A percentile compares a stretch with the other conserved stretches of the same genome.
Evolutionary conservation across 2,888 invertebrate genomes (phyloP).

Genomic region (Xylocampa areola): DNA sequence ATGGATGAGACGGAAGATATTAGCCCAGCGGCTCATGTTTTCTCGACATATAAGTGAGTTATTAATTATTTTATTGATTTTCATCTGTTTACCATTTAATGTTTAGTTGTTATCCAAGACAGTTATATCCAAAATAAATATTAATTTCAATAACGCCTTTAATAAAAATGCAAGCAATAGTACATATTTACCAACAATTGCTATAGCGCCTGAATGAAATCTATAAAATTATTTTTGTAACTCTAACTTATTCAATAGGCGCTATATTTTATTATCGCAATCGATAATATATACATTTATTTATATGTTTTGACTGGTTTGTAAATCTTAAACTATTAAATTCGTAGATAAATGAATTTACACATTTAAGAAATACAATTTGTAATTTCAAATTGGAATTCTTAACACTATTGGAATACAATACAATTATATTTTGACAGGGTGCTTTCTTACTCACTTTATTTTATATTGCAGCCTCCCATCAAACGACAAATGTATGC

Average conservation of each 20-base stretch:
- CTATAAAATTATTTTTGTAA: not conserved
- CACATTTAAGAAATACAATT: too few species aligned
- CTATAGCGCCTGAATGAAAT: constrained; percentile 18
- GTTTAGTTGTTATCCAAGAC: too few species aligned
- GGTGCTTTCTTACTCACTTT: too few species aligned
- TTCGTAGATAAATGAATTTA: too few species aligned
- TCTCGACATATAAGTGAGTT: constrained; percentile 79
- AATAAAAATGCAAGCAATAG: constrained; percentile 1
- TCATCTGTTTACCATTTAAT: not conserved
- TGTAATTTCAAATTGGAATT: too few species aligned
- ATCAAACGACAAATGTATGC: constrained; percentile 88
- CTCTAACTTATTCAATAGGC: not conserved
- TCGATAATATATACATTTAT: too few species aligned
- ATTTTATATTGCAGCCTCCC: constrained; percentile 87
- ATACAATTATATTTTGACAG: too few species aligned
- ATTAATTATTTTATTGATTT: not conserved
- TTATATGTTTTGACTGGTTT: too few species aligned
- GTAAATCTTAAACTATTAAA: too few species aligned
- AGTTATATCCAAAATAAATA: not conserved
- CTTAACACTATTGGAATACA: too few species aligned
- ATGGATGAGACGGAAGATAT: constrained; percentile 78
- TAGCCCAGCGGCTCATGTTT: constrained; percentile 76
- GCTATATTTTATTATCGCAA: too few species aligned
- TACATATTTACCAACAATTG: not conserved
- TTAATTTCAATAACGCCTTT: constrained; percentile 15